Evolutionary conservation across 2,797 vertebrate species (phyloP).

Genomic region (Eulemur albifrons): DNA sequence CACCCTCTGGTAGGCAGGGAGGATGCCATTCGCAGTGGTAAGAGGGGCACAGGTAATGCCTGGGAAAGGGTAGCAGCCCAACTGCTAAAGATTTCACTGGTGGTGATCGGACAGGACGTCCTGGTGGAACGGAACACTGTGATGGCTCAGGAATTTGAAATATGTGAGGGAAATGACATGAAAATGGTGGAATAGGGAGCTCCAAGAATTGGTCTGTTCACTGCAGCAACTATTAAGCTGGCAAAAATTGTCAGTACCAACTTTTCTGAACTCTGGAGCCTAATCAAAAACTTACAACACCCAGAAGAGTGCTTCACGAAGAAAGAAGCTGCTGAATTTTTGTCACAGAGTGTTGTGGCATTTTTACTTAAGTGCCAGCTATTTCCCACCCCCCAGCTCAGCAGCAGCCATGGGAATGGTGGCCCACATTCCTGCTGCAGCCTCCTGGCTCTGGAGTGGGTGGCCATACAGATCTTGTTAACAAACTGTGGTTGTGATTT

Average conservation of each 20-base stretch:
- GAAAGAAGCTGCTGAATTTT: neutral
- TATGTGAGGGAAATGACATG: neutral
- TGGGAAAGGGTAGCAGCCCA: neutral
- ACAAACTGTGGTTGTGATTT: neutral
- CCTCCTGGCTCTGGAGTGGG: neutral
- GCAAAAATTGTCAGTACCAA: neutral
- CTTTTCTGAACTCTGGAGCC: neutral
- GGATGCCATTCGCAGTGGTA: too few species aligned
- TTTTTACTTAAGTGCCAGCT: neutral
- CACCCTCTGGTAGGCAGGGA: neutral
- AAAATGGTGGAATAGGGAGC: neutral
- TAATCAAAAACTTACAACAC: neutral
- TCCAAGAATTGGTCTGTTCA: neutral
- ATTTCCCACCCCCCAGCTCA: neutral
- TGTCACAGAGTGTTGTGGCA: neutral
- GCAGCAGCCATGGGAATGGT: neutral
- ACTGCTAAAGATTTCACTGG: neutral
- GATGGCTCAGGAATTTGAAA: neutral
- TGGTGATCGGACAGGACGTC: neutral
- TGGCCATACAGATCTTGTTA: neutral
- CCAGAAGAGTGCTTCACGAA: neutral
- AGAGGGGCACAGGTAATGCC: neutral
- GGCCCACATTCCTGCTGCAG: neutral
- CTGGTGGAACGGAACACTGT: neutral
- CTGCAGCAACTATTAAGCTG: neutral